A percentile compares a stretch with the other conserved stretches of the same genome.
Conservation (phyloP, 2,113 vertebrate genomes). For the Theristicus caerulescens region DNA sequence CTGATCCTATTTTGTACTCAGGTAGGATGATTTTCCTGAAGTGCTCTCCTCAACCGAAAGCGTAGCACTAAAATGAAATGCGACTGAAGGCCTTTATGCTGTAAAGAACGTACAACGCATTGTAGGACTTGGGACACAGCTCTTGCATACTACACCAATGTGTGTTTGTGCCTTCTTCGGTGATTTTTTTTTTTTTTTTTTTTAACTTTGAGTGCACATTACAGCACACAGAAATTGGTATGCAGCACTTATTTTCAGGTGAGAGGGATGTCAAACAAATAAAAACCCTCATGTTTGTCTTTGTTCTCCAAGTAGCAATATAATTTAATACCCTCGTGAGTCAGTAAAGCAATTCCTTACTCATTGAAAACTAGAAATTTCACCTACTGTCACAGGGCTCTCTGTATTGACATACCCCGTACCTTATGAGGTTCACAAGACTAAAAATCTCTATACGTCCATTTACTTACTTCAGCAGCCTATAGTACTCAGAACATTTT, state of each 20-base stretch:
- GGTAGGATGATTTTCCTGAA: background rate
- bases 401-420: background rate
- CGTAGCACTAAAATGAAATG: fast-evolving
- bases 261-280: background rate
- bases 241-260: background rate
- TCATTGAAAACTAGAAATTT: background rate
- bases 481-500: background rate
- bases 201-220: background rate
- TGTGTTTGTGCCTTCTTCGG: background rate
- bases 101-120: fast-evolving
- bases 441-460: background rate
- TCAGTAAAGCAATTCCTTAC: background rate
- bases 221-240: background rate
- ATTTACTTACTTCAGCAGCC: background rate
- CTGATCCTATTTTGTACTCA: background rate
- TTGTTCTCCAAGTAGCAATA: background rate
- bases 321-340: background rate
- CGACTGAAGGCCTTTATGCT: background rate
- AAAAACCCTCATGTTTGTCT: background rate
- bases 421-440: background rate
- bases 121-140: background rate
- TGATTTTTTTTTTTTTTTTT: background rate
- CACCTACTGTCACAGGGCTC: background rate
- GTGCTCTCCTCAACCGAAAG: background rate
- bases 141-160: background rate